These are phyloP conservation scores for Amiota communis DNA, from an alignment of 2,888 invertebrate species.

Conservation along the genomic window DNA sequence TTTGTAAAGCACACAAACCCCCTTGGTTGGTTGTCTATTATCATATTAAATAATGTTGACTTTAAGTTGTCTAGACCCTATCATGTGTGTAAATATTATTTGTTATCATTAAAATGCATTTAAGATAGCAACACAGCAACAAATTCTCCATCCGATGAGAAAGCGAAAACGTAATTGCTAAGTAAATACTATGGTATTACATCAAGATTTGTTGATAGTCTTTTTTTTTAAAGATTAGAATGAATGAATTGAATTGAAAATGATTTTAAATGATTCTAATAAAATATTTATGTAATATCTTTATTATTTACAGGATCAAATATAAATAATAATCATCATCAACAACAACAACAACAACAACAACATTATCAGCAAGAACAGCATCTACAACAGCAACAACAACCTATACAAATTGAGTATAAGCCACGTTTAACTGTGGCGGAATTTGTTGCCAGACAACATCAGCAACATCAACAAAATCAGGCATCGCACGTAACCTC, in stretches of 20 bases:
- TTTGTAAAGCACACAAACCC: no score
- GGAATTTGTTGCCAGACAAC: slow-evolving; percentile 85
- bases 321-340: slow-evolving; percentile 13
- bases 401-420: slow-evolving; percentile 34
- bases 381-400: slow-evolving; percentile 6
- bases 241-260: no score
- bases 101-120: slow-evolving; percentile 19
- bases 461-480: slow-evolving; percentile 39
- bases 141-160: no score
- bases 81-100: slow-evolving; percentile 33
- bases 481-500: slow-evolving; percentile 40
- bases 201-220: no score
- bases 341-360: background rate
- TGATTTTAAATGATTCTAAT: no score
- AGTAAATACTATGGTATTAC: no score
- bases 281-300: background rate
- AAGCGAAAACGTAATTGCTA: no score
- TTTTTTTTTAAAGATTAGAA: no score
- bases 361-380: slow-evolving; percentile 15
- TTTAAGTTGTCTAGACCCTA: slow-evolving; percentile 27
- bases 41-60: slow-evolving; percentile 46
- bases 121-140: no score
- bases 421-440: slow-evolving; percentile 85
- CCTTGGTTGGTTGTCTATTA: slow-evolving; percentile 12
- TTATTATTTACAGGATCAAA: background rate